Evolutionary conservation across 1,140 invertebrate species (phyloP).

Genomic region (Glossosoma conforme): DNA sequence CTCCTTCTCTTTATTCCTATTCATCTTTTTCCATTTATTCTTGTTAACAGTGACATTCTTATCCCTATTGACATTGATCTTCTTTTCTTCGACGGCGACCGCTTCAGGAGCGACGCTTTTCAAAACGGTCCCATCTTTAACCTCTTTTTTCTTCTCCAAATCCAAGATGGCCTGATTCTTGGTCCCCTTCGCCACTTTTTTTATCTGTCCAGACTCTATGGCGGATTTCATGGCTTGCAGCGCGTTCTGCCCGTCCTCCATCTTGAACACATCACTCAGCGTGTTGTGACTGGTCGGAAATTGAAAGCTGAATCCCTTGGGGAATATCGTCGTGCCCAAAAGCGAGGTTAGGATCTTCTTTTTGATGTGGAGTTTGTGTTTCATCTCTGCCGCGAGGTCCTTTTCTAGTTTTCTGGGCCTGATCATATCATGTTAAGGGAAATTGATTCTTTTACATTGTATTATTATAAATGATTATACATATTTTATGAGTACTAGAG

Average conservation of each 20-base stretch:
- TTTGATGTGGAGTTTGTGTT: constrained; percentile 45
- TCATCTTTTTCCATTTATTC: constrained; percentile 31
- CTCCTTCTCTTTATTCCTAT: constrained; percentile 5
- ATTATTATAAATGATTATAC: too few relatives aligned
- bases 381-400: constrained; percentile 40
- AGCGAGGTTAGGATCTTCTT: constrained; percentile 54
- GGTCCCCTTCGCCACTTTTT: constrained; percentile 41
- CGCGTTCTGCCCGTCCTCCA: constrained; percentile 39
- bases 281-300: constrained; percentile 53
- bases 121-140: background rate
- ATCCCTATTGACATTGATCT: constrained; percentile 28
- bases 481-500: too few relatives aligned
- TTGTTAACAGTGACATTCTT: constrained; percentile 33
- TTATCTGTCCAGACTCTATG: constrained; percentile 42
- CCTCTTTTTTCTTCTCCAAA: too few relatives aligned
- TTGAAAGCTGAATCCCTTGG: constrained; percentile 64
- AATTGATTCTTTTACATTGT: too few relatives aligned
- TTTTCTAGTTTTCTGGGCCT: constrained; percentile 40
- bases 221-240: constrained; percentile 54
- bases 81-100: background rate
- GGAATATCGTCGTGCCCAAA: constrained; percentile 59
- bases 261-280: constrained; percentile 18
- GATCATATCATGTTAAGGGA: constrained; percentile 13
- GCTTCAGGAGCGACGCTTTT: too few relatives aligned
- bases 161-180: constrained; percentile 43